Base-by-base conservation (phyloP, 1,140 invertebrate species). In the Schlechtendalia chinensis region DNA sequence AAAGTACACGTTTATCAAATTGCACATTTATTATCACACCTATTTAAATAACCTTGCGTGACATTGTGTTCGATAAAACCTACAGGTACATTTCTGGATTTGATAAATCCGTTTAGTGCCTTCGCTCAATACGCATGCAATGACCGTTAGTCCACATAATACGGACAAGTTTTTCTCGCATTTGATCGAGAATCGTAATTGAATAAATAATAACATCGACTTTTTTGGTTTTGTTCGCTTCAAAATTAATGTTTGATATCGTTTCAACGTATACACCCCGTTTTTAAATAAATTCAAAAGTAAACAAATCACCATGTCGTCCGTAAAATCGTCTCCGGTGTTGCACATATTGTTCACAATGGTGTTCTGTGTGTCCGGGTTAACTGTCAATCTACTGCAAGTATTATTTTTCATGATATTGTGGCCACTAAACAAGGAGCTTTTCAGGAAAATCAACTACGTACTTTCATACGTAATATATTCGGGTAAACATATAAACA, bases 401-500 rank as follows among this genome's bases (percentile, higher is more conserved):
- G 89, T 89, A 82, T 84, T 93, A 83, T 88, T 96, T 84, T 96
- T 92, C 86, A 86, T 93, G 83, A 88, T 89, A 81, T 84, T 97
- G 47, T 90, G 91, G 84, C 92, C 91, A 29, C 89, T 93, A 83
- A 93, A 91, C 84, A 92, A 91, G 86, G 85, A 86, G 83, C 86
- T 93, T 54, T 98, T 94, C 86, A 91, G 96, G 84, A 93, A 94
- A 87, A 89, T 98, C 69, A 96, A 96, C 87, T 96, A 95, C 86
- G 96, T 96, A 87, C 87, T 97, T 81, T 93, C 92, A 82, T 97
- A 96, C 85, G 92, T 92, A 82, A 90, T 95, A 83, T 95, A 96
- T 89, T 90, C 91, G 86, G 94, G 95, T 97, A 91, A 94, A 94
- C 95, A 87, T 29, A 54, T 63, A 63, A n/a, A 58, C 22, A 58